Conservation (phyloP, 2,888 invertebrate species). For the Cephus rjabovi region DNA sequence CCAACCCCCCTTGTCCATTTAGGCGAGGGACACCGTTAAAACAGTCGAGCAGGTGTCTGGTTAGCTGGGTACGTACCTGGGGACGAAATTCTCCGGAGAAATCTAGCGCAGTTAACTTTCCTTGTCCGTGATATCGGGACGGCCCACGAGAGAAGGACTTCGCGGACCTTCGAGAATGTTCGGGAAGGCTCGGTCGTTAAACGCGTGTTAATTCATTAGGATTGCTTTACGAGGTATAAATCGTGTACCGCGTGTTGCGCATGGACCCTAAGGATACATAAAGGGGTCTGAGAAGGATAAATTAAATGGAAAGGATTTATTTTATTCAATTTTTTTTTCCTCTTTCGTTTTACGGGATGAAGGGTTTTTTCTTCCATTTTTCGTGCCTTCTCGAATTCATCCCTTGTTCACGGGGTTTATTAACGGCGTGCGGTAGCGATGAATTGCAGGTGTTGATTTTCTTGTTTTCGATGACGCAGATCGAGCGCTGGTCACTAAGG, state of each 20-base stretch:
- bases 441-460: background rate
- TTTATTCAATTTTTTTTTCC: too few species aligned
- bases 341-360: too few species aligned
- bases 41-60: background rate
- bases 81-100: background rate
- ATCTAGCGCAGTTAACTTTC: background rate
- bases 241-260: background rate
- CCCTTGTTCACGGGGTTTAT: background rate
- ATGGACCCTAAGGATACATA: background rate
- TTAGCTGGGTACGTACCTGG: background rate
- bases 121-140: background rate
- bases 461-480: background rate
- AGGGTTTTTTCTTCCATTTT: background rate
- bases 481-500: background rate
- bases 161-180: background rate
- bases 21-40: background rate
- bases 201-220: background rate
- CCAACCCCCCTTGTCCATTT: background rate
- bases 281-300: background rate
- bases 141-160: background rate
- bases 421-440: background rate
- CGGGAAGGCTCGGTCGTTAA: background rate
- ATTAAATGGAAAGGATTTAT: too few species aligned
- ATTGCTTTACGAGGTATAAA: background rate
- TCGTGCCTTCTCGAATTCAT: background rate